These are phyloP conservation scores for Gopherus evgoodei DNA, from an alignment of 2,113 vertebrate species.

Conservation along the genomic window DNA sequence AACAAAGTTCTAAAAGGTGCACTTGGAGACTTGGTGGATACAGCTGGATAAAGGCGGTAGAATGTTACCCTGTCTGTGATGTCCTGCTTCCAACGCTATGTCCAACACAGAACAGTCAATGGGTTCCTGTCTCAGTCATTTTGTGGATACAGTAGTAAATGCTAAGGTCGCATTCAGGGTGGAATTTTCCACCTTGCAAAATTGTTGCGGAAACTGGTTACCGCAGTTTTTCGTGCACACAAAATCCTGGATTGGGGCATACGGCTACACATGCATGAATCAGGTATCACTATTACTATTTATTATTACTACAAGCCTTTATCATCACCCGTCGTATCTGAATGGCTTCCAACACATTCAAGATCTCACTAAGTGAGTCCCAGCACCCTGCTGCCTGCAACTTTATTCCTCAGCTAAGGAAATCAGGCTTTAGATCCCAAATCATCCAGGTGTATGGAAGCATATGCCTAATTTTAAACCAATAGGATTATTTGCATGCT, in stretches of 20 bases:
- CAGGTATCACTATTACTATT: background rate
- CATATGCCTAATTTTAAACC: background rate
- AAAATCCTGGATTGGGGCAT: background rate
- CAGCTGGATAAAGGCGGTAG: background rate
- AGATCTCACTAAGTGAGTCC: background rate
- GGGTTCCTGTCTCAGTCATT: background rate
- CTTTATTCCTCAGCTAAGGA: background rate
- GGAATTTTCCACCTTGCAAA: conserved; percentile 5
- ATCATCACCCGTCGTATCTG: background rate
- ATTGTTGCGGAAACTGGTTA: background rate
- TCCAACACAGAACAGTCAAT: background rate
- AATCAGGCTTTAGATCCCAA: background rate
- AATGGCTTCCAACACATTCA: background rate
- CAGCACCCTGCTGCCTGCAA: background rate
- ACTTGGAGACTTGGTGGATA: conserved; percentile 39
- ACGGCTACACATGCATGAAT: background rate
- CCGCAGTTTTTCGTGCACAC: background rate
- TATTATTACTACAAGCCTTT: background rate
- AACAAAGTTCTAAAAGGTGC: conserved; percentile 55
- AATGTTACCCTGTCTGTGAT: background rate
- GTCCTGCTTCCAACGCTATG: background rate
- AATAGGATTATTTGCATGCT: background rate
- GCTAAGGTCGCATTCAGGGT: background rate
- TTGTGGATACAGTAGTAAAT: background rate
- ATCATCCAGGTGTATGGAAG: background rate